Base-by-base conservation (phyloP, 2,113 vertebrate species). In the Echinops telfairi region DNA sequence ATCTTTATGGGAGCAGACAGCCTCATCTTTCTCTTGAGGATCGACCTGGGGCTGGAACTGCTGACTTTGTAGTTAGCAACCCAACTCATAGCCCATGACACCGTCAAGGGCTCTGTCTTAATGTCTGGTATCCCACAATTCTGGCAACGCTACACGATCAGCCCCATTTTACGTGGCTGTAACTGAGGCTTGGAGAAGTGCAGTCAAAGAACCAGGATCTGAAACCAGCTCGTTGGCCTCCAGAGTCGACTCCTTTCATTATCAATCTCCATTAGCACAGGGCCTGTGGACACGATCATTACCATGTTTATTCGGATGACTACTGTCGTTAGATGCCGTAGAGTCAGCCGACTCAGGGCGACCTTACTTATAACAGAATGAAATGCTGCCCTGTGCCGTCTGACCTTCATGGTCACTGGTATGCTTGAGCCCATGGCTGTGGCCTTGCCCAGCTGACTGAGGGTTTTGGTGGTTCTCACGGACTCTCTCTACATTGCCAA, bases 261-360 rank as follows among this genome's bases (percentile, higher is more conserved):
- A 7, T 29, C 0, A 10, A 8, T 22, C 70, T 90, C 43, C 27
- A 15, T 8, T 4, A 38, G 40, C n/a, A 64, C 15, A 3, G 16
- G 6, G 12, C 25, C 25, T 70, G 3, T 17, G 3, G 23, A n/a
- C 10, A 5, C 36, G 5, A n/a, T 3, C 25, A 22, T 4, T 2
- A 25, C 66, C 60, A 9, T 17, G 36, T 10, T 78, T 57, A 17
- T 38, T 60, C 23, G n/a, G 66, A 38, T 71, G 15, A 58, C n/a
- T 58, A 33, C 12, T 73, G 17, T 73, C n/a, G 33, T 22, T 33
- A 71, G n/a, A 7, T 71, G n/a, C 31, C 15, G 9, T 19, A 19
- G 68, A 17, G 68, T 71, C 68, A 33, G 15, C 71, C 22, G 33
- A 1, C 33, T 73, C 71, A 9, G 7, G 33, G 20, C 9, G 19